Base-by-base conservation (phyloP, 1,140 invertebrate genomes). In the Helicorthomorpha holstii region DNA sequence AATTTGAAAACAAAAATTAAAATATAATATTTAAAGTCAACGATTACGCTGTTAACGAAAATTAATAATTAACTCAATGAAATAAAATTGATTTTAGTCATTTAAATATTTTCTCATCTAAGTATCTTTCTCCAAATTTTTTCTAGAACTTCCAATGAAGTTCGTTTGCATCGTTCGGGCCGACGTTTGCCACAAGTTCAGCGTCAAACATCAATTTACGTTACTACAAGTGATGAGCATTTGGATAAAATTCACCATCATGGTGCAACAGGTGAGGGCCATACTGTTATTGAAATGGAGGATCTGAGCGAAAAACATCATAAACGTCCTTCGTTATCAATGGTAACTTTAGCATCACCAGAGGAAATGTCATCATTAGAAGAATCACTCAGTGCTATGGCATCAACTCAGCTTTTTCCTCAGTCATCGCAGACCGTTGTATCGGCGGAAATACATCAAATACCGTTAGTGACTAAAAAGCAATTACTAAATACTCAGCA, bases 191-290 rank as follows among this genome's bases (percentile, higher is more conserved):
- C 49, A 19, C 34, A 38, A 7, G 7, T 50, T 25, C 41, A 26
- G n/a, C 26, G 49, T 16, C 49, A 50, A 25, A 7, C 49, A 22
- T 50, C 49, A 3, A 7, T 50, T 22, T 50, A 27, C 22, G n/a
- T 41, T 16, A 24, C 7, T 3, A 41, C 12, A 7, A 19, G n/a
- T 22, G 29, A 34, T 34, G 49, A 41, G 24, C 10, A 42, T 19
- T 27, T 50, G 7, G 49, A 50, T 22, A 7, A 25, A 22, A 34
- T 34, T 16, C 7, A 16, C 29, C 29, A 34, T 16, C 29, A 34
- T 34, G 29, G 29, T 7, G 29, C 7, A 34, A 34, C 29, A n/a
- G n/a, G n/a, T n/a, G n/a, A n/a, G n/a, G n/a, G n/a, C n/a, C 29
- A 7, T 7, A 34, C 29, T 7, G 29, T 34, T 34, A 7, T 16